These are phyloP conservation scores for Macroramphosus scolopax DNA, from an alignment of 2,797 vertebrate species.

Conservation along the genomic window DNA sequence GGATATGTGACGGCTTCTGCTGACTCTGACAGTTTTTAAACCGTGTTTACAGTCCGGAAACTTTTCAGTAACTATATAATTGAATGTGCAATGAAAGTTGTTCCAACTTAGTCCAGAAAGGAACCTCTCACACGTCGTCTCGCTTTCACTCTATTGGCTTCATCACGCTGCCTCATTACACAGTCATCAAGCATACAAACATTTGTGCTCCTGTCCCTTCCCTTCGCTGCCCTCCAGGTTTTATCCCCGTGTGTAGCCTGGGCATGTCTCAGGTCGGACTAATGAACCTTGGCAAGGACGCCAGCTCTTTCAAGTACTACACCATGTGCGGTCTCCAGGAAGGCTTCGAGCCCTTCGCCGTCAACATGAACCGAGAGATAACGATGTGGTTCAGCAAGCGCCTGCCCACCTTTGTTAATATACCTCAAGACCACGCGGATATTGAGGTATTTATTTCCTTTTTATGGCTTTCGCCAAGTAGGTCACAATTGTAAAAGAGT, in stretches of 20 bases:
- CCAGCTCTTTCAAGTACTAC: slow-evolving; percentile 95
- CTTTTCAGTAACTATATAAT: too few species aligned
- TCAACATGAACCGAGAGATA: slow-evolving; percentile 97
- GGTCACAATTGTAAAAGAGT: too few species aligned
- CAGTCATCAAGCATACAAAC: too few species aligned
- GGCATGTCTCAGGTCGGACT: slow-evolving; percentile 90
- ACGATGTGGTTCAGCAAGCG: slow-evolving; percentile 99
- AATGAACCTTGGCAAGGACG: slow-evolving; percentile 96
- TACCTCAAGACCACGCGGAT: slow-evolving; percentile 86
- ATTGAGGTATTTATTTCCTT: slow-evolving; percentile 81
- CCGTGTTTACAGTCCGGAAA: too few species aligned
- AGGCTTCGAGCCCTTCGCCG: slow-evolving; percentile 96
- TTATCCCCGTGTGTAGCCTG: slow-evolving; percentile 93
- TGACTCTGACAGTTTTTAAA: too few species aligned
- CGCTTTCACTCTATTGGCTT: too few species aligned
- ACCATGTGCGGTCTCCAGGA: slow-evolving; percentile 99
- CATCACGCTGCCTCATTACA: too few species aligned
- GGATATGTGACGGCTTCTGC: slow-evolving; percentile 2
- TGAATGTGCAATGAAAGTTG: too few species aligned
- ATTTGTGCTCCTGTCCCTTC: too few species aligned
- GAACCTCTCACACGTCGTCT: too few species aligned
- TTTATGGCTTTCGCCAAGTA: too few species aligned
- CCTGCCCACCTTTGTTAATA: slow-evolving; percentile 92
- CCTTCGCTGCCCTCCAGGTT: slow-evolving; percentile 75
- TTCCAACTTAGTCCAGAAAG: too few species aligned